Evolutionary conservation across 1,140 invertebrate genomes (phyloP).

Genomic region (Trichomalopsis sarcophagae): DNA sequence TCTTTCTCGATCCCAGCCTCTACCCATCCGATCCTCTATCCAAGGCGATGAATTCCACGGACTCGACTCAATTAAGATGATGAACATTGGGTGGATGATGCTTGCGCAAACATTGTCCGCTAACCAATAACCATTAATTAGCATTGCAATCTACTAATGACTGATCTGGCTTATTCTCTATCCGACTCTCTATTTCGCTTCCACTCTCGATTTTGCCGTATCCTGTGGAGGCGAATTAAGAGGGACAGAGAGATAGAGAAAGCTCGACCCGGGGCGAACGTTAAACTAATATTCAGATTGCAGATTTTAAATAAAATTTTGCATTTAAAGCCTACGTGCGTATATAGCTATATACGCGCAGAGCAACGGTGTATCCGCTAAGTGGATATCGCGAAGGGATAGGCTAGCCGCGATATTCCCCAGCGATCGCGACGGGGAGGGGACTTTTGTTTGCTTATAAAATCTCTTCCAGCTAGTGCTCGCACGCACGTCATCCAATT

Average conservation of each 20-base stretch:
- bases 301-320: slow-evolving; percentile 48
- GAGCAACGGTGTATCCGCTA: slow-evolving; percentile 57
- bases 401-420: slow-evolving; percentile 10
- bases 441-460: slow-evolving; percentile 66
- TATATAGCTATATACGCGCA: not conserved
- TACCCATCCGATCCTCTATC: slow-evolving; percentile 24
- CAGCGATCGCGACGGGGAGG: slow-evolving; percentile 40
- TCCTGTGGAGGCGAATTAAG: not conserved
- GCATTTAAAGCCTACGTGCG: not conserved
- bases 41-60: slow-evolving; percentile 60
- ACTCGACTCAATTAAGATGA: slow-evolving; percentile 71
- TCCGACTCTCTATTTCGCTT: slow-evolving; percentile 23
- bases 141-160: slow-evolving; percentile 74
- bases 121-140: slow-evolving; percentile 72
- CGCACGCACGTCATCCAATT: slow-evolving; percentile 66
- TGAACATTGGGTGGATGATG: slow-evolving; percentile 68
- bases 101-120: slow-evolving; percentile 68
- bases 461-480: slow-evolving; percentile 69
- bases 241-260: not conserved
- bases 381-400: slow-evolving; percentile 58
- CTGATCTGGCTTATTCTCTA: slow-evolving; percentile 51
- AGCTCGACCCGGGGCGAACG: not conserved
- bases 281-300: slow-evolving; percentile 42
- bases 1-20: slow-evolving; percentile 22
- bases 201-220: not conserved